Base-by-base conservation (phyloP, 2,797 vertebrate species). In the Falco concolor region DNA sequence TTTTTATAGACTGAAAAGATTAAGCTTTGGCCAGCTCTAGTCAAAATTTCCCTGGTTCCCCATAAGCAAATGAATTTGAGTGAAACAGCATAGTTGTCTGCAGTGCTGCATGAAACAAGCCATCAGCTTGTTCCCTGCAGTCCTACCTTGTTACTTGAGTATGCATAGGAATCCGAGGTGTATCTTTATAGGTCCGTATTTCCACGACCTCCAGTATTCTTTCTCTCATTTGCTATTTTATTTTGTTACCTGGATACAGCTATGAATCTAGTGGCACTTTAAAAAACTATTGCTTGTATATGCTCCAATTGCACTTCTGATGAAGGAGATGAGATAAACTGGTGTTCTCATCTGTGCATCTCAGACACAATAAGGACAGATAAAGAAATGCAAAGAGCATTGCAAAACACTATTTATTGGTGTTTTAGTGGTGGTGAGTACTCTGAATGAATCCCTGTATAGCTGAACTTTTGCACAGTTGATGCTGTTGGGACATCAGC, bases 1-100 rank as follows among this genome's bases (percentile, higher is more conserved):
- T 94, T 95, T 96, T 97, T 96, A 96, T 95, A 90, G 88, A 89
- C 80, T 92, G 83, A 65, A 75, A 87, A 95, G 86, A 94, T 93
- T 65, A 92, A 73, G 80, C 52, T 78, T 85, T 90, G 91, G 42
- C 91, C 89, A 50, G 85, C 76, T 85, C 65, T 12, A 64, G 45
- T 36, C 76, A 92, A 36, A 95, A 96, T 93, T 95, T 97, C 93
- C 91, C 94, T 88, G 69, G 79, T 86, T 95, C 70, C 93, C 63
- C 77, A 63, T 89, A 90, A 96, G 92, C 83, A 95, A 94, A 93
- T 84, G 88, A 86, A 94, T 56, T 76, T 57, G 90, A 93, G 77
- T 79, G 90, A 83, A 69, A 92, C 84, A 90, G 44, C 0, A 0
- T 7, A 38, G 69, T 22, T 95, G 80, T 91, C 91, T 88, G 68